These are phyloP conservation scores for Bothrops alternatus DNA, from an alignment of 2,797 vertebrate genomes.

Conservation along the genomic window DNA sequence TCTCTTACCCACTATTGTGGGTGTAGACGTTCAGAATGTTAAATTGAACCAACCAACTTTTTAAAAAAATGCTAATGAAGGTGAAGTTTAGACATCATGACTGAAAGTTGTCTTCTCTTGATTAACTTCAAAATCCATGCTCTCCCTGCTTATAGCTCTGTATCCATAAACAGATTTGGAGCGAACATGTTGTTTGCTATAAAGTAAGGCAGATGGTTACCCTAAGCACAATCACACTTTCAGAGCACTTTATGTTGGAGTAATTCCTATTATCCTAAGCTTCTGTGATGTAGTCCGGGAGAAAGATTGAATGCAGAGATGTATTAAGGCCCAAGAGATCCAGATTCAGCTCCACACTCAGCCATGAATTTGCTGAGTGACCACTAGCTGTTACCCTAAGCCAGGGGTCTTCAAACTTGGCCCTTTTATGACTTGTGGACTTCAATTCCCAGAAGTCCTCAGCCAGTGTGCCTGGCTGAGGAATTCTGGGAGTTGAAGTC, in stretches of 20 bases:
- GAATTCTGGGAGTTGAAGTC: too few relatives aligned
- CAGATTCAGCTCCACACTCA: neutral
- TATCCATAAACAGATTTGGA: too few relatives aligned
- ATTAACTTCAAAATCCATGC: neutral
- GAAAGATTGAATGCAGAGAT: neutral
- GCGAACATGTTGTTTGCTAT: neutral
- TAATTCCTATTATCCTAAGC: neutral
- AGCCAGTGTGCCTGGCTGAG: too few relatives aligned
- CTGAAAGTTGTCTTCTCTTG: neutral
- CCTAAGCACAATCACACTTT: neutral
- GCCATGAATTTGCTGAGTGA: neutral
- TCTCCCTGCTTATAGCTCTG: neutral
- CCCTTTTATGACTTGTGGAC: too few relatives aligned
- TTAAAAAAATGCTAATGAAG: neutral
- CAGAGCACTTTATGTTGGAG: neutral
- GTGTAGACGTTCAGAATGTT: neutral
- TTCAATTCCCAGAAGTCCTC: too few relatives aligned
- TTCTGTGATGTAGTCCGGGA: neutral
- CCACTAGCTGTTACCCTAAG: neutral
- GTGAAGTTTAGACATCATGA: neutral
- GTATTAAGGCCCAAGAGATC: neutral
- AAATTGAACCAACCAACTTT: neutral
- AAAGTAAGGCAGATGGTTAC: neutral
- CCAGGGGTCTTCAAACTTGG: too few relatives aligned
- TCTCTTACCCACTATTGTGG: too few relatives aligned